Percentiles rank a stretch among this genome's conserved stretches.
These are phyloP conservation scores for Megalurothrips usitatus DNA, from an alignment of 2,888 invertebrate genomes.

Conservation along the genomic window DNA sequence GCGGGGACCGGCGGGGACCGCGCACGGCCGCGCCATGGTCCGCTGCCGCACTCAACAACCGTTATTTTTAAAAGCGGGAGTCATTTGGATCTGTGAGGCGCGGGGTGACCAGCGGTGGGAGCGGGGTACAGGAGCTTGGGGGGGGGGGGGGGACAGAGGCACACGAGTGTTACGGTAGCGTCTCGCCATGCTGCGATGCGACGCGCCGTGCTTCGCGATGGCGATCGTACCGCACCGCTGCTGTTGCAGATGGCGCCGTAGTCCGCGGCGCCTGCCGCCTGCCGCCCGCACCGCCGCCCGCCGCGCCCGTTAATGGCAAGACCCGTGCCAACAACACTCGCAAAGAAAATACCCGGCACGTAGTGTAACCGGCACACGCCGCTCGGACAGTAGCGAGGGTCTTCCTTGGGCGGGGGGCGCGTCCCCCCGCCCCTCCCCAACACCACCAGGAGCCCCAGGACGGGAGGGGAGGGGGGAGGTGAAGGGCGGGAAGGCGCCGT, in stretches of 20 bases:
- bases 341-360: no score
- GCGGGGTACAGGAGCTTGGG: neutral
- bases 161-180: neutral
- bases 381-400: neutral
- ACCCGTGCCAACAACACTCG: no score
- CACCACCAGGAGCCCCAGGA: neutral
- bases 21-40: no score
- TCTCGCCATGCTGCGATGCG: neutral
- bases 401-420: neutral
- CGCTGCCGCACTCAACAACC: neutral
- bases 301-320: no score
- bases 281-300: no score
- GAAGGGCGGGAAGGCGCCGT: neutral
- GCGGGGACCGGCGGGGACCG: no score
- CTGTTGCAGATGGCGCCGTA: no score
- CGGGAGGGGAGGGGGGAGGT: neutral
- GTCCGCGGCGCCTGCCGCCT: no score
- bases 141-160: neutral
- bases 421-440: neutral
- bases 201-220: neutral
- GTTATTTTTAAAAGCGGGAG: slow-evolving; percentile 11
- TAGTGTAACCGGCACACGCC: neutral
- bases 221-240: neutral
- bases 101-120: neutral
- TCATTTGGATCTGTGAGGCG: neutral